These are phyloP conservation scores for Zophobas morio DNA, from an alignment of 1,140 invertebrate species.

Conservation along the genomic window DNA sequence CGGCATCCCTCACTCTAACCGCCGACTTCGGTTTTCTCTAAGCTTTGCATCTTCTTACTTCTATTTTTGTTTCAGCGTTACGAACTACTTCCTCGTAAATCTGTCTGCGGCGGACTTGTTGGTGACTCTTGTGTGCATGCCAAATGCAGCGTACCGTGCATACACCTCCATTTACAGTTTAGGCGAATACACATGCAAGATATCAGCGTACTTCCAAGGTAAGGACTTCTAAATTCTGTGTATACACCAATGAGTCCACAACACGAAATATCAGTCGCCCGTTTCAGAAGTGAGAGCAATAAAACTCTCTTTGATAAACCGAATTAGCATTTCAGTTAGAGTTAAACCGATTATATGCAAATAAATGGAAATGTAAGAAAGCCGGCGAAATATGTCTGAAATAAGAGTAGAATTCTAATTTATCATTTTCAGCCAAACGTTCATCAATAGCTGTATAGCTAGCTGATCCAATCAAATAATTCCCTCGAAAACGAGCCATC, in stretches of 20 bases:
- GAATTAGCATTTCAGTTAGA: constrained; percentile 9
- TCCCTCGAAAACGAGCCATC: too few relatives aligned
- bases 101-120: constrained; percentile 90
- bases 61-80: constrained; percentile 78
- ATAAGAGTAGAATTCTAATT: background rate
- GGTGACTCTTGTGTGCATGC: constrained; percentile 88
- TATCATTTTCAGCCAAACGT: background rate
- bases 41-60: background rate
- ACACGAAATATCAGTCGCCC: background rate
- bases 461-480: too few relatives aligned
- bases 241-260: too few relatives aligned
- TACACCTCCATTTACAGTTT: constrained; percentile 80
- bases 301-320: constrained; percentile 1
- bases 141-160: constrained; percentile 78
- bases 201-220: constrained; percentile 83
- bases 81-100: constrained; percentile 93
- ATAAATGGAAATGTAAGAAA: constrained; percentile 2
- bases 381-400: background rate
- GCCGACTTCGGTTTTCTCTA: too few relatives aligned
- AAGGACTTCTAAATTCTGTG: constrained; percentile 61
- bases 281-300: constrained; percentile 6
- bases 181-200: constrained; percentile 81
- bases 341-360: constrained; percentile 2
- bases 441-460: background rate
- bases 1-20: too few relatives aligned